These are phyloP conservation scores for Apodemus agrarius DNA, from an alignment of 2,797 vertebrate genomes.

Conservation along the genomic window DNA sequence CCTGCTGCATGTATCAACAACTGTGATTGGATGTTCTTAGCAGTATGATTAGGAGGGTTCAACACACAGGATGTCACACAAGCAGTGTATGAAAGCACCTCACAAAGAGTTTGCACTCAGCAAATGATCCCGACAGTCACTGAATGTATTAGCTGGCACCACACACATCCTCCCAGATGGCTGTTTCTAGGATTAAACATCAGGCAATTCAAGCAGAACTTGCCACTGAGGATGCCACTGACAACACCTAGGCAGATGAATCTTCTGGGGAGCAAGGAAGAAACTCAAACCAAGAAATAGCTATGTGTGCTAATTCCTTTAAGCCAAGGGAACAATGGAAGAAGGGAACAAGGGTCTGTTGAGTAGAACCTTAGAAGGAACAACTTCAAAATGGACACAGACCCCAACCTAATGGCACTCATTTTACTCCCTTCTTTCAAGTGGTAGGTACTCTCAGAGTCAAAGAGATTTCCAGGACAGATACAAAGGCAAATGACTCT, in stretches of 20 bases:
- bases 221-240: constrained; percentile 29
- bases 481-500: background rate
- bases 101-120: background rate
- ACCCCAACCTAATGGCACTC: background rate
- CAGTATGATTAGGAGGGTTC: no score
- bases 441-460: background rate
- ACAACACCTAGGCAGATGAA: background rate
- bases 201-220: background rate
- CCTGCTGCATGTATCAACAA: no score
- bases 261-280: constrained; percentile 36
- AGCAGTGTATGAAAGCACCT: no score
- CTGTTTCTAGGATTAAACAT: constrained; percentile 46
- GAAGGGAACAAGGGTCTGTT: background rate
- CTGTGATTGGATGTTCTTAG: background rate
- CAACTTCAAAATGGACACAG: background rate
- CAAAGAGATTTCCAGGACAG: constrained; percentile 16
- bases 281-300: constrained; percentile 41
- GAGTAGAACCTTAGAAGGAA: background rate
- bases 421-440: background rate
- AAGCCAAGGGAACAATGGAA: constrained; percentile 40
- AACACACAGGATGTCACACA: background rate
- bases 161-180: constrained; percentile 55
- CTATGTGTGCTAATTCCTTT: constrained; percentile 56
- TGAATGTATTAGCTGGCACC: background rate
- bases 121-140: background rate